A percentile compares a stretch with the other conserved stretches of the same genome.
phyloP scores from a whole-genome alignment of 2,888 invertebrate species.

The Drosophila neonasuta region DNA sequence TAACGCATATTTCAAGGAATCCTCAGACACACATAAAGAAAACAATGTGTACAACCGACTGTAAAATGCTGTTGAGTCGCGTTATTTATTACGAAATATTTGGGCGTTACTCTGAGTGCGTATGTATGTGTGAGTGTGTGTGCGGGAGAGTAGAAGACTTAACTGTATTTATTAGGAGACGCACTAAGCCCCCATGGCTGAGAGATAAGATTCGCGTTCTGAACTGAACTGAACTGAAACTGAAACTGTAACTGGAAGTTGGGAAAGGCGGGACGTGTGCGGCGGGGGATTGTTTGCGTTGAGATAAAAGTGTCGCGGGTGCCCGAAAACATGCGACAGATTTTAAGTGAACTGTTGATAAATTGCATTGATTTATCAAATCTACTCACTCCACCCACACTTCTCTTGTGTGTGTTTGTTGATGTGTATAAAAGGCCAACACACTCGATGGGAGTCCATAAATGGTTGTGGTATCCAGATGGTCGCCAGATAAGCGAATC shows the following conservation, averaged over 20 bases:
- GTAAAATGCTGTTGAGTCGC: slow-evolving; percentile 37
- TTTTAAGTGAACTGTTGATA: slow-evolving; percentile 73
- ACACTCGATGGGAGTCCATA: slow-evolving; percentile 46
- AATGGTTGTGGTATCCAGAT: slow-evolving; percentile 62
- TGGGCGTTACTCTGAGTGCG: background rate
- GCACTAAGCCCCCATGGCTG: slow-evolving; percentile 54
- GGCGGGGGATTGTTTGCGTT: slow-evolving; percentile 52
- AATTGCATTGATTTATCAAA: slow-evolving; percentile 76
- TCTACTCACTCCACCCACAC: slow-evolving; percentile 25
- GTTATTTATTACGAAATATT: slow-evolving; percentile 64
- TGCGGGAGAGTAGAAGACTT: slow-evolving; percentile 38
- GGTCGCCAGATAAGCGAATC: slow-evolving; percentile 60
- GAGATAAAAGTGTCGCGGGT: slow-evolving; percentile 57
- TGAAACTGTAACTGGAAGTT: background rate
- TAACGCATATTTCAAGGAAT: slow-evolving; percentile 43
- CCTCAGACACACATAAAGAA: slow-evolving; percentile 18
- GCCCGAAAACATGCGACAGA: slow-evolving; percentile 49
- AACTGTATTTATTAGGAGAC: slow-evolving; percentile 69
- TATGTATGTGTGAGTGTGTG: slow-evolving; percentile 1
- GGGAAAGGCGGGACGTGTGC: background rate
- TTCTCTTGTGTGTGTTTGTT: slow-evolving; percentile 6
- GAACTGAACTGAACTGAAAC: background rate
- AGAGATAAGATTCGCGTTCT: slow-evolving; percentile 60
- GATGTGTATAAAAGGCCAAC: slow-evolving; percentile 24
- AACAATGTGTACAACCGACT: slow-evolving; percentile 25